Evolutionary conservation across 2,113 vertebrate genomes (phyloP).

Genomic region (Trinectes maculatus): DNA sequence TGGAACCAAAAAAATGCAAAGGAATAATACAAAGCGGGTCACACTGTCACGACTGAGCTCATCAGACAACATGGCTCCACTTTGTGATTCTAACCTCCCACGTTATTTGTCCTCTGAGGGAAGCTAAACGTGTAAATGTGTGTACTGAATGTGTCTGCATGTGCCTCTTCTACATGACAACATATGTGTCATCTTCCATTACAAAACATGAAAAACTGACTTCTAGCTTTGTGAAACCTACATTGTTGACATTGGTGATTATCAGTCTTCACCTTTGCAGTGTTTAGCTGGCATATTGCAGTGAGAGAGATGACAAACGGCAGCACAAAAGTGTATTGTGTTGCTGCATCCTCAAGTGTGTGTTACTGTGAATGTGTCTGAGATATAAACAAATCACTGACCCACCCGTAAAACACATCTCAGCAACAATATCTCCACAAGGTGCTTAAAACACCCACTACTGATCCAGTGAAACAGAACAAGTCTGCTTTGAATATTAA

Average conservation of each 20-base stretch:
- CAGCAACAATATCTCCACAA: neutral
- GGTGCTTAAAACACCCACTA: neutral
- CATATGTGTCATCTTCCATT: neutral
- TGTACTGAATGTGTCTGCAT: neutral
- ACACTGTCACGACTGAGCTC: constrained; percentile 43
- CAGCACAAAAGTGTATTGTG: neutral
- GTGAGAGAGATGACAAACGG: too few relatives aligned
- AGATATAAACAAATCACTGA: neutral
- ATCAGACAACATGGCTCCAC: constrained; percentile 39
- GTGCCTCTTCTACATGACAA: neutral
- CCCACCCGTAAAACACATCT: neutral
- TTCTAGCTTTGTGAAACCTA: too few relatives aligned
- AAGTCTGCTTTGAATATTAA: neutral
- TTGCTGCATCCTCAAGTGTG: too few relatives aligned
- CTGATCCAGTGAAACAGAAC: neutral
- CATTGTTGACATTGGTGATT: too few relatives aligned
- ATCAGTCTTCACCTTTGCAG: too few relatives aligned
- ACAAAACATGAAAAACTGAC: constrained; percentile 3
- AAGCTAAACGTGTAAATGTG: neutral
- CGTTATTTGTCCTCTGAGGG: neutral
- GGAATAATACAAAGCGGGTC: constrained; percentile 24
- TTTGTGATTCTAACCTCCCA: constrained; percentile 30
- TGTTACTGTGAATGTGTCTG: too few relatives aligned
- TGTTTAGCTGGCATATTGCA: too few relatives aligned
- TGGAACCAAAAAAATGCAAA: neutral